These are phyloP conservation scores for Oryctes rhinoceros DNA, from an alignment of 1,140 invertebrate genomes.

Conservation along the genomic window DNA sequence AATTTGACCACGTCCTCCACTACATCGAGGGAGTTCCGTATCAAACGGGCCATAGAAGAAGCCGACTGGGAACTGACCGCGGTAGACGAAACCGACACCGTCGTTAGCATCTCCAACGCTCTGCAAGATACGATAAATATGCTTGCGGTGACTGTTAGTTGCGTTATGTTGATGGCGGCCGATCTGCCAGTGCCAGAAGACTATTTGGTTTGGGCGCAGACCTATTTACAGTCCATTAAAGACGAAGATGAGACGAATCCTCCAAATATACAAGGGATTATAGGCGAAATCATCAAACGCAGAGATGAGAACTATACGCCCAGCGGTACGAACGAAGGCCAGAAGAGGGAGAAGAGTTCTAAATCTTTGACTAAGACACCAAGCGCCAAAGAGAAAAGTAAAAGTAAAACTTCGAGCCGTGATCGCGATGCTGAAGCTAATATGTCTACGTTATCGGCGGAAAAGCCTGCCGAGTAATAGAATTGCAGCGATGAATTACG, in stretches of 20 bases:
- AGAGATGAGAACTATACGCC: conserved; percentile 16
- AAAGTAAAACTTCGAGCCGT: neutral
- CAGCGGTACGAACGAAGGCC: conserved; percentile 51
- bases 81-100: conserved; percentile 30
- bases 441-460: neutral
- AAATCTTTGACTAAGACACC: neutral
- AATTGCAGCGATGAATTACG: no score
- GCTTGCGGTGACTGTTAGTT: conserved; percentile 49
- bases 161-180: conserved; percentile 50
- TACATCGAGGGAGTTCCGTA: conserved; percentile 28
- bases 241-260: conserved; percentile 49
- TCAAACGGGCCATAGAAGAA: conserved; percentile 36
- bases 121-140: conserved; percentile 42
- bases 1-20: neutral
- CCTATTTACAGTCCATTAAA: conserved; percentile 50
- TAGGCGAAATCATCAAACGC: conserved; percentile 47
- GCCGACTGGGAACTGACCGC: conserved; percentile 30
- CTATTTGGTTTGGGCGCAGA: conserved; percentile 47
- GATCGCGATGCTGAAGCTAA: neutral
- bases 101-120: conserved; percentile 10
- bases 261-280: conserved; percentile 49
- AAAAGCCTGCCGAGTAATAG: neutral
- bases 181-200: conserved; percentile 43
- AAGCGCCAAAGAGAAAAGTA: neutral
- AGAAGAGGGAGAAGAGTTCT: conserved; percentile 8